These are phyloP conservation scores for Cotesia congregata DNA, from an alignment of 2,888 invertebrate genomes.

Conservation along the genomic window DNA sequence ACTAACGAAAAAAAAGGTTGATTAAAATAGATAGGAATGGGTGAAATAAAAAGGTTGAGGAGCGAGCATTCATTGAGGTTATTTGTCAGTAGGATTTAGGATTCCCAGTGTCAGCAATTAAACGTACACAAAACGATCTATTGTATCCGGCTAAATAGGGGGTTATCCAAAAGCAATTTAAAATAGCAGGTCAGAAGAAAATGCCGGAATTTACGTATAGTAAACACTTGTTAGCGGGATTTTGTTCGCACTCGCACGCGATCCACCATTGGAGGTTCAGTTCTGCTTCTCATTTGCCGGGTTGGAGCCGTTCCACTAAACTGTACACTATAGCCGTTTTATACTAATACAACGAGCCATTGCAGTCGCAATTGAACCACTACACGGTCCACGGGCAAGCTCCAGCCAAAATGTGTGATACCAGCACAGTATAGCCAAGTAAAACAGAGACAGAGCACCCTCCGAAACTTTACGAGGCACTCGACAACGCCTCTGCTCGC, in stretches of 20 bases:
- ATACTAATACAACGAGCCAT: background rate
- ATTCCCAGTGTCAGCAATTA: slow-evolving; percentile 1
- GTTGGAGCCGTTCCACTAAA: background rate
- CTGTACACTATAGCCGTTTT: background rate
- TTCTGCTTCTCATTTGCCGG: background rate
- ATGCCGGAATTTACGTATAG: slow-evolving; percentile 34
- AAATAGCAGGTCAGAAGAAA: slow-evolving; percentile 22
- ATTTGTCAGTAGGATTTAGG: slow-evolving; percentile 1
- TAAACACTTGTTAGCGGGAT: slow-evolving; percentile 40
- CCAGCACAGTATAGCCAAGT: too few relatives aligned
- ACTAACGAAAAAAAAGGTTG: background rate
- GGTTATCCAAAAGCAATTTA: slow-evolving; percentile 13
- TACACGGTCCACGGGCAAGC: too few relatives aligned
- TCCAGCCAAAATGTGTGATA: too few relatives aligned
- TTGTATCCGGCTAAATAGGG: slow-evolving; percentile 2
- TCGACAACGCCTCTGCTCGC: slow-evolving; percentile 37
- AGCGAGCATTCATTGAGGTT: background rate
- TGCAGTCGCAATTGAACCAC: background rate
- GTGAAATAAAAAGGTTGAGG: background rate
- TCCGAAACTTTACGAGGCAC: slow-evolving; percentile 40
- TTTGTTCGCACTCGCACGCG: background rate
- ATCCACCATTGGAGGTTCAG: background rate
- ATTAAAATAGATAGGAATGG: background rate
- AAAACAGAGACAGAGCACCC: background rate
- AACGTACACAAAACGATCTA: slow-evolving; percentile 2